phyloP scores from a whole-genome alignment of 2,113 vertebrate genomes.

The Rattus rattus region DNA sequence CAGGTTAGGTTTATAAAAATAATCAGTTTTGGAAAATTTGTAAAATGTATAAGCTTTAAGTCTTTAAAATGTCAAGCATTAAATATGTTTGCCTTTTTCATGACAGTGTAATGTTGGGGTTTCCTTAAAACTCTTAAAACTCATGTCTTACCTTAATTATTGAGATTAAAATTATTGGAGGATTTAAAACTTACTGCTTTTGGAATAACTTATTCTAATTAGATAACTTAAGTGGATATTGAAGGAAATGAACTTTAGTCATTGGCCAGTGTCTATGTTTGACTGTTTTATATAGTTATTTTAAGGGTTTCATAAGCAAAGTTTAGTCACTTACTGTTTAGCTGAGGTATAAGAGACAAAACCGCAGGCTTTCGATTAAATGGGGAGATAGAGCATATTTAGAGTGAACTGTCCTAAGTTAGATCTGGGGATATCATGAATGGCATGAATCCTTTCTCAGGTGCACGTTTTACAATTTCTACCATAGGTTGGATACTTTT shows the following conservation, averaged over 20 bases:
- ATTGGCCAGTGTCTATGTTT: constrained; percentile 29
- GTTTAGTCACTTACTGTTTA: constrained; percentile 25
- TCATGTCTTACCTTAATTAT: constrained; percentile 13
- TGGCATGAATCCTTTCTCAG: constrained; percentile 28
- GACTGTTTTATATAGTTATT: constrained; percentile 33
- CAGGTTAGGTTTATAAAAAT: background rate
- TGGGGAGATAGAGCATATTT: background rate
- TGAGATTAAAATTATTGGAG: constrained; percentile 48
- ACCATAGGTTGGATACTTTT: background rate
- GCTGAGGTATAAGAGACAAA: constrained; percentile 51
- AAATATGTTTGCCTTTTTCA: constrained; percentile 52
- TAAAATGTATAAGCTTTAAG: constrained; percentile 41
- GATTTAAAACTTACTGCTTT: constrained; percentile 6
- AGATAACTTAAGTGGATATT: constrained; percentile 24
- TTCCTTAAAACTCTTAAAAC: constrained; percentile 25
- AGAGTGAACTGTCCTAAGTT: background rate
- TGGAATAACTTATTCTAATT: constrained; percentile 47
- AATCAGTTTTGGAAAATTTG: constrained; percentile 19
- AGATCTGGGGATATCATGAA: background rate
- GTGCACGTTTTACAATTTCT: constrained; percentile 48
- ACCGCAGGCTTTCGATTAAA: constrained; percentile 43
- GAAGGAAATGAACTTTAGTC: constrained; percentile 48
- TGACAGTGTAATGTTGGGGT: constrained; percentile 39
- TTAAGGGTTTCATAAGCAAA: constrained; percentile 31
- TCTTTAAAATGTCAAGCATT: constrained; percentile 34